Evolutionary conservation across 1,140 invertebrate genomes (phyloP).

Genomic region (Lineus longissimus): DNA sequence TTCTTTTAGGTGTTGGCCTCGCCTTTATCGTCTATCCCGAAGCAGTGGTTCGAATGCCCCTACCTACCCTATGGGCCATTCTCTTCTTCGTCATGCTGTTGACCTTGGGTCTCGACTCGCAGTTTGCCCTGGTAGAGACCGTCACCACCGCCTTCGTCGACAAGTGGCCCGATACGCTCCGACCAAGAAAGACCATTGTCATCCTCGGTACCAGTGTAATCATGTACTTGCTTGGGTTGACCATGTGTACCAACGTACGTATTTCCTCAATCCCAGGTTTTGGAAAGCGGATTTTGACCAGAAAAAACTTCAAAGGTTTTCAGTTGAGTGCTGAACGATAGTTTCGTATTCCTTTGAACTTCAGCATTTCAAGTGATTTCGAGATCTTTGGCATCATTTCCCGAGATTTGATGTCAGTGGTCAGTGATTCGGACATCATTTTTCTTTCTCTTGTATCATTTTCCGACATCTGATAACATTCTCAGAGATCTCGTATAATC

Average conservation of each 20-base stretch:
- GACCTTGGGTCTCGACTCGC: constrained; percentile 33
- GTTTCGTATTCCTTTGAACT: too few relatives aligned
- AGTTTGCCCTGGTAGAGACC: constrained; percentile 78
- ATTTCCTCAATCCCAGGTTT: too few relatives aligned
- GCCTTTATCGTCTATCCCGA: constrained; percentile 73
- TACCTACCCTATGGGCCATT: constrained; percentile 75
- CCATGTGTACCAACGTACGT: constrained; percentile 17
- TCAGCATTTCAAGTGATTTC: too few relatives aligned
- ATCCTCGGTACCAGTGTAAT: constrained; percentile 12
- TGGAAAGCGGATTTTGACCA: too few relatives aligned
- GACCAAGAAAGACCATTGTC: constrained; percentile 36
- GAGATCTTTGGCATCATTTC: too few relatives aligned
- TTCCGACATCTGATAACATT: too few relatives aligned
- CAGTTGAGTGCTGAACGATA: too few relatives aligned
- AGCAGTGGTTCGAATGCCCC: constrained; percentile 71
- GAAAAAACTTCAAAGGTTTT: too few relatives aligned
- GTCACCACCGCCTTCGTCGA: constrained; percentile 70
- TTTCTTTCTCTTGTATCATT: too few relatives aligned
- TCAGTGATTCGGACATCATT: too few relatives aligned
- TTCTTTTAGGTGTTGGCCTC: constrained; percentile 54
- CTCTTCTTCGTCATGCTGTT: constrained; percentile 68
- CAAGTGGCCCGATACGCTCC: constrained; percentile 60
- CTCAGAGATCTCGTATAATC: too few relatives aligned
- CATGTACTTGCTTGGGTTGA: constrained; percentile 18
- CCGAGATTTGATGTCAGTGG: too few relatives aligned